Evolutionary conservation across 2,888 invertebrate species (phyloP), one percentile per base, ranked within the genome.

Genomic region (Cantharis lateralis): DNA sequence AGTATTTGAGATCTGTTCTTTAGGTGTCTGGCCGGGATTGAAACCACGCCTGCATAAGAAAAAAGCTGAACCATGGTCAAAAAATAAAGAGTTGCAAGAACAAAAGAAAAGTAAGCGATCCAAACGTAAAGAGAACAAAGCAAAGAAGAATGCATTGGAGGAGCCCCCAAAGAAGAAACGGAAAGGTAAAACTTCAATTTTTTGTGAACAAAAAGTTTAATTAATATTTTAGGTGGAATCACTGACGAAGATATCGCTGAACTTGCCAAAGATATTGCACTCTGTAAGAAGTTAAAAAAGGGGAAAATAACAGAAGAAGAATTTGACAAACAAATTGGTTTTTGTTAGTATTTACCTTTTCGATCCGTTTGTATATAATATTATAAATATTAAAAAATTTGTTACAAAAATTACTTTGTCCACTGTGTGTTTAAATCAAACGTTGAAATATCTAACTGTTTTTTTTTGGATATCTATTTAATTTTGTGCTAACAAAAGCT

Each of bases 281-380:
- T 97, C 20, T 92, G 97, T 78, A 98, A 97, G 86, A 96, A 95
- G 84, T 89, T 96, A 0, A 97, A 96, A 86, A 95, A 93, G 84
- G 93, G 95, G 82, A 97, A 97, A 87, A 93, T 94, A 26, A 90
- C 90, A 0, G 89, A 92, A 72, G 92, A 93, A 80, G 92, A 94
- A 82, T 93, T 91, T 82, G 91, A 94, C 80, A 89, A 91, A 81
- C 89, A 91, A 80, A 93, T 94, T 86, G 92, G 92, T 77, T 85
- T 87, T 28, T n/a, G 61, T 63, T 71, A 71, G 32, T 0, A 10
- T 10, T 15, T 68, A 4, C 32, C 0, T n/a, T 48, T 48, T 48
- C 1, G 1, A n/a, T n/a, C 11, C 32, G 32, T 13, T 32, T 32
- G 32, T 32, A 32, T 3, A 28, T 28, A 11, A 11, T 26, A 10